Base-by-base conservation (phyloP, 2,797 vertebrate species). In the Dermochelys coriacea region DNA sequence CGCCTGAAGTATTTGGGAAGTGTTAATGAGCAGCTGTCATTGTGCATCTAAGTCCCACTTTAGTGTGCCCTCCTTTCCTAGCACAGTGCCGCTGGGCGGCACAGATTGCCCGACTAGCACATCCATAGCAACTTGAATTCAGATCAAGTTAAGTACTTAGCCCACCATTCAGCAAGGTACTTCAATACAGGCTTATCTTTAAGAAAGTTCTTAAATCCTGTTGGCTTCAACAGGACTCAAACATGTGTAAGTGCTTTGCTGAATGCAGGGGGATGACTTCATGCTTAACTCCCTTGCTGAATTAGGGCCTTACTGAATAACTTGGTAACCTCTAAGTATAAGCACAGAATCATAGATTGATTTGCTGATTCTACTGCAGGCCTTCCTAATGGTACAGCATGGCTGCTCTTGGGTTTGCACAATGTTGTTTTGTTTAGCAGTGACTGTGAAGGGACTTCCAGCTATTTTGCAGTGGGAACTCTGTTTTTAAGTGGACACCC, bases 401-500 rank as follows among this genome's bases (percentile, higher is more conserved):
- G 2, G 12, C 75, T 55, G 47, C 49, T 81, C 54, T 12, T 4
- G 37, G 84, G 31, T 71, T 19, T 5, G 64, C 50, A 59, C 84
- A 6, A 52, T 41, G 51, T 3, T 49, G 25, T 74, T 87, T 84
- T 86, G 89, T 11, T 86, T 80, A 41, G 94, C 95, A 90, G 94
- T 50, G 84, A 29, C 89, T 96, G 94, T 90, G 95, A 90, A 93
- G 92, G 96, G 89, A 77, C 95, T 89, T 82, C 91, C 96, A 81
- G 84, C 85, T 75, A 75, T 68, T 91, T 94, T 93, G 93, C 96
- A 93, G 93, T 95, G 95, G 96, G 95, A 95, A 94, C 92, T 94
- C 91, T 89, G 86, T 95, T 97, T 95, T 90, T 93, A 96, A 90
- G 95, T 92, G 94, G 94, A 93, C 87, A 79, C 90, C 93, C 91